Conservation (phyloP, 2,888 invertebrate genomes). For the Drosophila paracracens region DNA sequence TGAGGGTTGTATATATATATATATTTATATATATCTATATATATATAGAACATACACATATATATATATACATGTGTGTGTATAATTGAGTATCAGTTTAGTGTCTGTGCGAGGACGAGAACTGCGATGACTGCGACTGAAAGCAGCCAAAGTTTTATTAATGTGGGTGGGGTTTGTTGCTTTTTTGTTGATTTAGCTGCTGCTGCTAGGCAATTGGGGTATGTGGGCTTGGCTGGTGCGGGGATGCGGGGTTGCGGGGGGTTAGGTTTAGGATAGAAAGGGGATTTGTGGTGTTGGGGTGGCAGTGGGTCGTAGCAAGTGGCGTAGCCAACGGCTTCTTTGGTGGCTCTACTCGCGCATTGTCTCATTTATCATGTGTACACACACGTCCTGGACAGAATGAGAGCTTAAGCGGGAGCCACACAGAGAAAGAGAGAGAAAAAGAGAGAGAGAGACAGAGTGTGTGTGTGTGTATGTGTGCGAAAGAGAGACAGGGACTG, state of each 20-base stretch:
- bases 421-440: constrained; percentile 1
- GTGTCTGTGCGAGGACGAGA: constrained; percentile 61
- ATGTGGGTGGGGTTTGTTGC: constrained; percentile 64
- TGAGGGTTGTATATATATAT: constrained; percentile 32
- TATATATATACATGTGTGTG: constrained; percentile 42
- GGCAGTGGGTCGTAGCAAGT: constrained; percentile 23
- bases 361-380: constrained; percentile 77
- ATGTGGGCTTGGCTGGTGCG: not conserved
- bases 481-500: not conserved
- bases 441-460: not conserved
- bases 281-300: not conserved
- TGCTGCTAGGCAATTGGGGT: constrained; percentile 25
- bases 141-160: constrained; percentile 78
- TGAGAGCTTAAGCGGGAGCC: constrained; percentile 19
- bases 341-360: constrained; percentile 55
- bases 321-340: constrained; percentile 64
- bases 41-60: constrained; percentile 6
- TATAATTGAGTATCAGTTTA: constrained; percentile 79
- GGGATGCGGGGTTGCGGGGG: not conserved
- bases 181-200: constrained; percentile 71
- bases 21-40: constrained; percentile 40
- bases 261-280: not conserved
- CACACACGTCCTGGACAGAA: constrained; percentile 56
- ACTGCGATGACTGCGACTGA: constrained; percentile 53
- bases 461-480: not conserved